These are phyloP conservation scores for Sebastes vulpes DNA, from an alignment of 2,797 vertebrate genomes.

Conservation along the genomic window DNA sequence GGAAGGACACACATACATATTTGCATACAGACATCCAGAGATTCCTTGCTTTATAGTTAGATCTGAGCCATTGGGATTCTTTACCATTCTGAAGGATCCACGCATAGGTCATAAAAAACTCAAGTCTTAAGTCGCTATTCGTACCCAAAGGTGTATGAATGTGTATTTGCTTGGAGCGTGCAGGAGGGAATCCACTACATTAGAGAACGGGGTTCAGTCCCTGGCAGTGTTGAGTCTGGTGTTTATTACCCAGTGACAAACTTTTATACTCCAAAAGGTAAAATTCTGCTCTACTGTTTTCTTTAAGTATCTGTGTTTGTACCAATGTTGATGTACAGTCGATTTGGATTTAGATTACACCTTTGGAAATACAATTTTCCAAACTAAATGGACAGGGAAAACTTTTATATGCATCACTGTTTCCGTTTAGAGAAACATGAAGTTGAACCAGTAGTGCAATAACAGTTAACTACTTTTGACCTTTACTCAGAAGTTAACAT, in stretches of 20 bases:
- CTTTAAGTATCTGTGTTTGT: background rate
- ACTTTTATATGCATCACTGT: background rate
- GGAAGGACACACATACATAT: too few relatives aligned
- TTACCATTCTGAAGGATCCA: background rate
- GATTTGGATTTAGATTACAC: background rate
- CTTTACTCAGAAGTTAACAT: background rate
- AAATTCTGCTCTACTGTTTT: background rate
- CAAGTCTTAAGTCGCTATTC: background rate
- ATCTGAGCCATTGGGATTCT: background rate
- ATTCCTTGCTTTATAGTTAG: background rate
- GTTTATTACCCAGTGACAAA: background rate
- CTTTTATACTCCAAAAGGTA: background rate
- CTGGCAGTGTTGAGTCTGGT: background rate
- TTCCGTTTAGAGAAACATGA: background rate
- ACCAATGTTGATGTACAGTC: background rate
- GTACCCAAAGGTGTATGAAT: background rate
- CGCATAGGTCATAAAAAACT: background rate
- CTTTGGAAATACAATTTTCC: background rate
- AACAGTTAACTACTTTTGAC: background rate
- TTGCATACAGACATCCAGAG: too few relatives aligned
- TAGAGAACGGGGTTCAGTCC: background rate
- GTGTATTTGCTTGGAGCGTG: background rate
- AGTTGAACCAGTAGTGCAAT: background rate
- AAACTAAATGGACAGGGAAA: background rate
- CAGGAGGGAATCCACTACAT: background rate